A percentile compares a stretch with the other conserved stretches of the same genome.
Conservation (phyloP, 1,140 invertebrate species). For the Zaprionus camerounensis region DNA sequence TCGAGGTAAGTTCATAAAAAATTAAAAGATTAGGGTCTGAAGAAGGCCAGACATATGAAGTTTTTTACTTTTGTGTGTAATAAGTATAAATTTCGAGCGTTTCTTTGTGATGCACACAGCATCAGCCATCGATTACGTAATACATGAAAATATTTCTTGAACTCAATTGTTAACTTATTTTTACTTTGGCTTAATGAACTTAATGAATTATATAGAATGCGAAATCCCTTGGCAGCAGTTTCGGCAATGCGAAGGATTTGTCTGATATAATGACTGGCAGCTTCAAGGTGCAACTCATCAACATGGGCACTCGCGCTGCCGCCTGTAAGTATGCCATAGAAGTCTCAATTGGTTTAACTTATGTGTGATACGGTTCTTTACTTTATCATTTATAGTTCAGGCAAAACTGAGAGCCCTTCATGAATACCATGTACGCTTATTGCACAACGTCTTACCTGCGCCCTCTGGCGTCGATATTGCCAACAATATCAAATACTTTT, state of each 20-base stretch:
- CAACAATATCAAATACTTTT: conserved; percentile 99
- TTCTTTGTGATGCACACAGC: conserved; percentile 18
- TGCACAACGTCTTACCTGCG: conserved; percentile 95
- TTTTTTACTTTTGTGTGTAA: conserved; percentile 15
- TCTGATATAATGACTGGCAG: conserved; percentile 84
- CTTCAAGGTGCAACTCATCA: conserved; percentile 88
- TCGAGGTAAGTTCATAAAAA: conserved; percentile 70
- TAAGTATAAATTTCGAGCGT: neutral
- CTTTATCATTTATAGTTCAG: conserved; percentile 89
- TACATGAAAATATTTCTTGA: conserved; percentile 6
- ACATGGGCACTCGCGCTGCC: conserved; percentile 90
- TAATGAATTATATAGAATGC: conserved; percentile 71
- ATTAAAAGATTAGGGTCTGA: neutral
- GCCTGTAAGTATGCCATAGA: conserved; percentile 87
- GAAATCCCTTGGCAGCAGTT: conserved; percentile 83
- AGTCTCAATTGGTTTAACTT: conserved; percentile 50
- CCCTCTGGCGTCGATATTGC: conserved; percentile 98
- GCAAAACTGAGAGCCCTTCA: conserved; percentile 98
- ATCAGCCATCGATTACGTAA: conserved; percentile 59
- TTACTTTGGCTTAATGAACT: neutral
- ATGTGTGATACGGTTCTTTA: neutral
- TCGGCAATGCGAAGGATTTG: conserved; percentile 84
- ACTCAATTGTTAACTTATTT: neutral
- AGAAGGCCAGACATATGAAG: conserved; percentile 30
- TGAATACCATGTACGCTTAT: conserved; percentile 96